Evolutionary conservation across 2,888 invertebrate species (phyloP), one percentile per base, ranked within the genome.

Genomic region (Creontiades dilutus): DNA sequence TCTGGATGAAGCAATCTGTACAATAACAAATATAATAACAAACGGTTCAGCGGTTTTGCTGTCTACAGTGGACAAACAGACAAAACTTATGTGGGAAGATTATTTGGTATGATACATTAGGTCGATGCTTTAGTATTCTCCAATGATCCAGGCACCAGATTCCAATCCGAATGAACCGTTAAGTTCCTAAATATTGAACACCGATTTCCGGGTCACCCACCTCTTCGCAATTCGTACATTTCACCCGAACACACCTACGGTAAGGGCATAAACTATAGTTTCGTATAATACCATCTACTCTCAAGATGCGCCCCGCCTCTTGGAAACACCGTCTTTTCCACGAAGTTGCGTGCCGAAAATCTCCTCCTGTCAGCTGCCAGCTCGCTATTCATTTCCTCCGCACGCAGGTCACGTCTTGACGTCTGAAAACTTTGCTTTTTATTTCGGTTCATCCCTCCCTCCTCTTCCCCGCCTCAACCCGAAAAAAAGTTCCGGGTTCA

Each of bases 351-450:
- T 61, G 61, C 61, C 61, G 61, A 61, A 61, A 61, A 61, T 61
- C 61, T 61, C n/a, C 61, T n/a, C 61, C 19, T 19, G 61, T 61
- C 61, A 61, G 9, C n/a, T 37, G 19, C 61, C 14, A 61, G 19
- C 61, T 61, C 19, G 61, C 61, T 61, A 19, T 61, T 61, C 61
- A 61, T 61, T 61, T 61, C 61, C 61, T 61, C 61, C 61, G 61
- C 61, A 61, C 19, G 61, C 19, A 61, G 61, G 61, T 61, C 61
- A 61, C 61, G 19, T 61, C 19, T 61, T 61, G 61, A 61, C 61
- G 61, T 19, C 61, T 19, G 19, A 9, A 61, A 61, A 61, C 61
- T 61, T 61, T 16, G 61, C n/a, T 61, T 61, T 61, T 61, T 61
- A 52, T 16, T 52, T 52, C 52, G 52, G 14, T 16, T 13, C 13